Base-by-base conservation (phyloP, 2,113 vertebrate genomes). In the Chaetura pelagica region DNA sequence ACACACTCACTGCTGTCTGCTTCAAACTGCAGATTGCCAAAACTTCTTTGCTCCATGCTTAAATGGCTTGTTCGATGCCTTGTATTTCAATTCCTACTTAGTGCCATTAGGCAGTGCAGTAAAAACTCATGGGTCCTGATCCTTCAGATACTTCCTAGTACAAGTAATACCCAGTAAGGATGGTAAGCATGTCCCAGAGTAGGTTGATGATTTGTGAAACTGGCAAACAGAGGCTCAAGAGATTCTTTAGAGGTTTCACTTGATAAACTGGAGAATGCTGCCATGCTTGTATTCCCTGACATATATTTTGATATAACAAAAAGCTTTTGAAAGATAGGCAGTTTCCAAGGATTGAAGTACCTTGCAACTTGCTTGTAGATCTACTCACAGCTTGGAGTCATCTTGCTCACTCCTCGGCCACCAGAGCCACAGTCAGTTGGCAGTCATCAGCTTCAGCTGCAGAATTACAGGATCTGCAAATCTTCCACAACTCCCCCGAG, bases 201-300 rank as follows among this genome's bases (percentile, higher is more conserved):
- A 76, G 76, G 69, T 54, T 92, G 90, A 87, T 89, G 73, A 92
- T 94, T 90, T 95, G 90, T 82, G 69, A 73, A 84, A 61, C 80
- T 95, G 85, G 83, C 68, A 95, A 90, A 86, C 17, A 71, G 87
- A 84, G 40, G 30, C 57, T 89, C 55, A 91, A 90, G 85, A 96
- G 82, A 96, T 93, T 94, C 89, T 94, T 88, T 46, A 89, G 89
- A 94, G 84, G 93, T 95, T 96, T 94, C 80, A 71, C 80, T 92
- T 95, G 89, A 96, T 94, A 82, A 90, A 69, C 61, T 63, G 15
- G 62, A 95, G 88, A 95, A 95, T 40, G 58, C 80, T 96, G 69
- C 49, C 73, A 42, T 18, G 6, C 20, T 44, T 91, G 80, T 40
- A 62, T 46, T 84, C 55, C 49, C 19, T 85, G 77, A 76, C 35